phyloP scores from a whole-genome alignment of 1,140 invertebrate species.

The Cherax destructor region DNA sequence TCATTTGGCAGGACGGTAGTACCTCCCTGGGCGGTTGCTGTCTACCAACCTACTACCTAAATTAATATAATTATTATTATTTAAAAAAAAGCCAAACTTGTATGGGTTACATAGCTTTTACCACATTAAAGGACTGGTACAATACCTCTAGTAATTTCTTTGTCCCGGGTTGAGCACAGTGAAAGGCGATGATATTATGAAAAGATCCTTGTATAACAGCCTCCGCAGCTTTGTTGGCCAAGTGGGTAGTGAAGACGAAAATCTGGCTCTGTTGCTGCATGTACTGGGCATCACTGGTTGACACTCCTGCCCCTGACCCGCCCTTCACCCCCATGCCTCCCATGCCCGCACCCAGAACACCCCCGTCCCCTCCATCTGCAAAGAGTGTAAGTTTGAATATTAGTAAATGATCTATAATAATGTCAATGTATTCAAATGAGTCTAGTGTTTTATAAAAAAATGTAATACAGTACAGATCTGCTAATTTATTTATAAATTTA shows the following conservation, averaged over 20 bases:
- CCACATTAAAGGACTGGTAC: background rate
- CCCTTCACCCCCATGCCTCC: slow-evolving; percentile 34
- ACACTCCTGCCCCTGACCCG: slow-evolving; percentile 67
- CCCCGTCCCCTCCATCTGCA: slow-evolving; percentile 19
- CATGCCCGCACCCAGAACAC: slow-evolving; percentile 10
- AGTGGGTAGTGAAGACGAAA: slow-evolving; percentile 95
- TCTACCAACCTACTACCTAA: too few relatives aligned
- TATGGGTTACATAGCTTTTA: too few relatives aligned
- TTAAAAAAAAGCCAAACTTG: too few relatives aligned
- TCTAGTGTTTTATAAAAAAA: background rate
- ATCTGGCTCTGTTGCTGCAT: slow-evolving; percentile 98
- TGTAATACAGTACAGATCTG: too few relatives aligned
- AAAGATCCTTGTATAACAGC: slow-evolving; percentile 91
- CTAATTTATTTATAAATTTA: too few relatives aligned
- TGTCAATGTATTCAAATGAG: background rate
- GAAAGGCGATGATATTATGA: slow-evolving; percentile 94
- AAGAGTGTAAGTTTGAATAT: slow-evolving; percentile 13
- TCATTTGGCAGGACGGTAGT: too few relatives aligned
- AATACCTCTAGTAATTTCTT: slow-evolving; percentile 94
- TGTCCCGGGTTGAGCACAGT: slow-evolving; percentile 94
- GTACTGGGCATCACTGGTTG: slow-evolving; percentile 85
- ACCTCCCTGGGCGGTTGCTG: too few relatives aligned
- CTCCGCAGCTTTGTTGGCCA: slow-evolving; percentile 96
- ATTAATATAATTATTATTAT: too few relatives aligned
- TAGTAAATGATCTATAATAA: background rate